A percentile compares a stretch with the other conserved stretches of the same genome.
phyloP scores from a whole-genome alignment of 2,888 invertebrate genomes.

The Caenorhabditis parvicauda region DNA sequence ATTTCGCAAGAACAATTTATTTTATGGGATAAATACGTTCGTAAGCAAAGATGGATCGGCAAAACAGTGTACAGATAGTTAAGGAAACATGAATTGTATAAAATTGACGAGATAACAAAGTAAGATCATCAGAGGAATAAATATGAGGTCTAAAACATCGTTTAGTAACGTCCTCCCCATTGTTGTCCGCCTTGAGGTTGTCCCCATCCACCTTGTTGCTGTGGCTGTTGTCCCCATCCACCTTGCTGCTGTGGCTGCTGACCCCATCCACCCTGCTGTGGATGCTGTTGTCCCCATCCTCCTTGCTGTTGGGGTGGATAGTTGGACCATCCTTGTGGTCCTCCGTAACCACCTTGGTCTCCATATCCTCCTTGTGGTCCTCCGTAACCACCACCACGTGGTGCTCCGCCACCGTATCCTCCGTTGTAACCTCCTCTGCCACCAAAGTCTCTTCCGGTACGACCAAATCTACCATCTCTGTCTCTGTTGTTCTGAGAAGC shows the following conservation, averaged over 20 bases:
- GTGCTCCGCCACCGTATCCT: conserved; percentile 16
- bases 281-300: conserved; percentile 26
- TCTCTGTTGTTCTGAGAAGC: no score
- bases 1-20: no score
- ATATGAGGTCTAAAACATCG: conserved; percentile 8
- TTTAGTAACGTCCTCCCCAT: conserved; percentile 32
- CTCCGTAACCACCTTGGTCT: conserved; percentile 15
- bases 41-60: no score
- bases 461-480: conserved; percentile 23
- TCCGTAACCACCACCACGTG: conserved; percentile 15
- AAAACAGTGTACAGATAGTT: conserved; percentile 8
- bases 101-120: conserved; percentile 23
- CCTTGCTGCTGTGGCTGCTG: conserved; percentile 18
- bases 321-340: no score
- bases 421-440: conserved; percentile 14
- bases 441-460: conserved; percentile 18
- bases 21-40: no score
- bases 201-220: conserved; percentile 34
- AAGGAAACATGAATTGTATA: no score
- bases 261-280: conserved; percentile 17
- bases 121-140: conserved; percentile 10
- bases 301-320: conserved; percentile 10
- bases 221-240: conserved; percentile 27
- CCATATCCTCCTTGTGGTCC: conserved; percentile 12
- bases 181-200: conserved; percentile 38